A percentile compares a stretch with the other conserved stretches of the same genome.
phyloP scores from a whole-genome alignment of 1,140 invertebrate genomes.

The Pogonognathellus flavescens region DNA sequence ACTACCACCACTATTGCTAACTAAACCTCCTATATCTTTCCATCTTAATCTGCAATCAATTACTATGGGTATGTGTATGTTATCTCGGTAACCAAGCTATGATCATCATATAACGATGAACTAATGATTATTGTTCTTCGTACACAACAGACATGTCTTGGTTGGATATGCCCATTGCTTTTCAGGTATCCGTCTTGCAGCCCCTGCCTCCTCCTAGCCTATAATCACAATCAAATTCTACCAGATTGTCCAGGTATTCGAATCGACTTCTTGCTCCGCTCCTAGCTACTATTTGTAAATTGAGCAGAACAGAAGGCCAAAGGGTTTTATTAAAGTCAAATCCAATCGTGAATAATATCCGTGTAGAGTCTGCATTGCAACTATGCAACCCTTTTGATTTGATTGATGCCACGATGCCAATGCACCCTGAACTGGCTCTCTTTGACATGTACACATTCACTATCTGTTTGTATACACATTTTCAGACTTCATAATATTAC shows the following conservation, averaged over 20 bases:
- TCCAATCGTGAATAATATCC: conserved; percentile 11
- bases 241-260: background rate
- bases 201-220: background rate
- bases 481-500: background rate
- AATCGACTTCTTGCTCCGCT: conserved; percentile 25
- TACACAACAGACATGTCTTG: background rate
- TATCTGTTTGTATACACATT: background rate
- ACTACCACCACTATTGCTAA: background rate
- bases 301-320: conserved; percentile 12
- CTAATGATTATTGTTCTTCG: conserved; percentile 17
- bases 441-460: background rate
- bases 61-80: no score
- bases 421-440: conserved; percentile 18
- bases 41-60: background rate
- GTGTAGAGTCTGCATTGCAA: background rate
- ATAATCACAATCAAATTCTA: conserved; percentile 48
- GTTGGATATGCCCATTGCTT: background rate
- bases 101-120: background rate
- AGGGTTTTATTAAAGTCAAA: conserved; percentile 41
- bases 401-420: conserved; percentile 43
- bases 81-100: no score
- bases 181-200: conserved; percentile 3
- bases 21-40: background rate
- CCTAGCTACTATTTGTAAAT: conserved; percentile 19
- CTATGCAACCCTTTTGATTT: background rate